Evolutionary conservation across 1,140 invertebrate genomes (phyloP), one percentile per base, ranked within the genome.

Genomic region (Micrasema longulum): DNA sequence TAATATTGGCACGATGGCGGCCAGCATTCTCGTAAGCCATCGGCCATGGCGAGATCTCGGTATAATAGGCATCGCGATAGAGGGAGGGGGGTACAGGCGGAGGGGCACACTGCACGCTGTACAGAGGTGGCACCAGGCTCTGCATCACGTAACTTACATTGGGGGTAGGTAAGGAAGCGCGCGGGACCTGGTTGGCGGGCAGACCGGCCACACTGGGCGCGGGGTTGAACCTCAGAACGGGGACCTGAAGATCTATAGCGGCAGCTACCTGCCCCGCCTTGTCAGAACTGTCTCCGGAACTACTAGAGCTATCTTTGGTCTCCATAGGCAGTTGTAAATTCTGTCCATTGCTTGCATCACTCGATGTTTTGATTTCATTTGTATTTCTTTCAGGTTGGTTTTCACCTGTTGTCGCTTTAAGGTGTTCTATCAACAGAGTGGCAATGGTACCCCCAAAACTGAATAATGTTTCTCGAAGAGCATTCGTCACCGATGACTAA

Each of bases 101-200:
- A 9, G 63, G 10, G 6, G 68, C 47, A 36, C 72, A 73, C 48
- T 76, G 71, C 67, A 76, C 71, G 26, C 78, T 76, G 77, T 81
- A 82, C 60, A 82, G 64, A 6, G 80, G 81, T 11, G 80, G 80
- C 79, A 82, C 76, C n/a, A 83, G 77, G 0, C 81, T 81, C 65
- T 78, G 78, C 22, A 84, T 76, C n/a, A 85, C 79, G 77, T 82
- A 83, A 83, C 83, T 84, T 81, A 85, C 83, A 78, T 83, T 83
- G 47, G 81, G 79, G 72, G 79, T 70, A 14, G 72, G 47, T 75
- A 77, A 12, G 16, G 14, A 6, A 71, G 77, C 38, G 74, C 66
- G 11, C 35, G 72, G 11, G 63, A 64, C 52, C 26, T 36, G 31
- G 36, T n/a, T 26, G 23, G 57, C 60, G 6, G 23, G 18, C 7